A percentile compares a stretch with the other conserved stretches of the same genome.
These are phyloP conservation scores for Lapara coniferarum DNA, from an alignment of 2,888 invertebrate species.

Conservation along the genomic window DNA sequence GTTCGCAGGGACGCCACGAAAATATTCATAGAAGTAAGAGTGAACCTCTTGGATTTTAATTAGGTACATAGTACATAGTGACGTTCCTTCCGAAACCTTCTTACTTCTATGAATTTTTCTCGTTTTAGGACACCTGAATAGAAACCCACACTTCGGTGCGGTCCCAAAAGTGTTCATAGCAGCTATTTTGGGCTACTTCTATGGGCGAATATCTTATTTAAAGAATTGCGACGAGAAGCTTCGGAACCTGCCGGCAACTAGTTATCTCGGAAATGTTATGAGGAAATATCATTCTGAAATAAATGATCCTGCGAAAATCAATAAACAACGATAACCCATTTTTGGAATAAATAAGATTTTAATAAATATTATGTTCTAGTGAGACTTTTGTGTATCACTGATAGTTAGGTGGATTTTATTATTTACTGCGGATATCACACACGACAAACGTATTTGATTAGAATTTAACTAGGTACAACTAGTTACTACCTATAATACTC, in stretches of 20 bases:
- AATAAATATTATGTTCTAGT: not conserved
- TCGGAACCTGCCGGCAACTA: conserved; percentile 86
- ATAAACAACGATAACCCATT: conserved; percentile 25
- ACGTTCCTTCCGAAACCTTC: conserved; percentile 57
- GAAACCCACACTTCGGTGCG: conserved; percentile 86
- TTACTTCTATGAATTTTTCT: conserved; percentile 80
- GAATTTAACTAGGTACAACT: no score
- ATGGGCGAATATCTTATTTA: conserved; percentile 90
- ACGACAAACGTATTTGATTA: not conserved
- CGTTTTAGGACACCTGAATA: conserved; percentile 79
- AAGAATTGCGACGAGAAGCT: conserved; percentile 88
- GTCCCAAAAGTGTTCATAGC: conserved; percentile 87
- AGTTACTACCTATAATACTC: no score
- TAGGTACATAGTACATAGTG: conserved; percentile 42
- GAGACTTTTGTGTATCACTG: no score
- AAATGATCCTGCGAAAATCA: conserved; percentile 42
- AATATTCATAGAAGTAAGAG: conserved; percentile 75
- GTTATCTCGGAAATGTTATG: conserved; percentile 87
- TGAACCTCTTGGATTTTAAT: not conserved
- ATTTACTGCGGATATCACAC: not conserved
- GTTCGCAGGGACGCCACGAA: conserved; percentile 56
- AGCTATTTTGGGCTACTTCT: conserved; percentile 86
- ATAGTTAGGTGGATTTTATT: no score
- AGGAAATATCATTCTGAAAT: conserved; percentile 69
- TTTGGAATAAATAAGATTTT: conserved; percentile 4